Evolutionary conservation across 1,140 invertebrate genomes (phyloP).

Genomic region (Drosophila novamexicana): DNA sequence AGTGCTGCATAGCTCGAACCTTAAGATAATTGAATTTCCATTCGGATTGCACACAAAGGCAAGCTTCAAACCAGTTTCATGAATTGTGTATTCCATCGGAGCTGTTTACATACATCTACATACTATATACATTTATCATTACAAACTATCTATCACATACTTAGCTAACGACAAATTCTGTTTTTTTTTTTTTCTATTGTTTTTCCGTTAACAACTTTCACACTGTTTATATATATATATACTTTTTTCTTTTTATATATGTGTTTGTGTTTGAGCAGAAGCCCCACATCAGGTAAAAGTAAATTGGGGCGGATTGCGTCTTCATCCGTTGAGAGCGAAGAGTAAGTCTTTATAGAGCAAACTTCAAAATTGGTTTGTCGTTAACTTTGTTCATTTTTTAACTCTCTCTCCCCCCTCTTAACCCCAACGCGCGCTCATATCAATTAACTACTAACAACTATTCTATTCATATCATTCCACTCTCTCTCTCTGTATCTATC

Average conservation of each 20-base stretch:
- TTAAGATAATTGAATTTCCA: constrained; percentile 32
- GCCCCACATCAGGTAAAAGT: constrained; percentile 82
- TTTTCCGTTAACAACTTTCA: constrained; percentile 34
- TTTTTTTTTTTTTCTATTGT: constrained; percentile 22
- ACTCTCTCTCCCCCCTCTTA: constrained; percentile 29
- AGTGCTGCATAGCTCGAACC: constrained; percentile 50
- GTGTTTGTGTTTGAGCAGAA: constrained; percentile 71
- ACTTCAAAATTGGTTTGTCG: constrained; percentile 62
- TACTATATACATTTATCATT: constrained; percentile 18
- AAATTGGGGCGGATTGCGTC: constrained; percentile 80
- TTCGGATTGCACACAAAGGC: constrained; percentile 61
- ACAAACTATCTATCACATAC: constrained; percentile 27
- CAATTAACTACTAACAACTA: constrained; percentile 21
- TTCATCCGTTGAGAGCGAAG: constrained; percentile 81
- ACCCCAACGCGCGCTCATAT: constrained; percentile 24
- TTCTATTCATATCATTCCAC: constrained; percentile 18
- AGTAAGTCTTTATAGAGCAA: constrained; percentile 76
- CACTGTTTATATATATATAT: constrained; percentile 64
- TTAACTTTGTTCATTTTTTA: constrained; percentile 78
- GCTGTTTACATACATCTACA: constrained; percentile 11
- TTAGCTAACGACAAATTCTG: constrained; percentile 26
- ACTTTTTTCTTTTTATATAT: constrained; percentile 75
- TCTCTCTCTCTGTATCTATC: constrained; percentile 4
- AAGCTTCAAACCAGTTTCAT: constrained; percentile 52
- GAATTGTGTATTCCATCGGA: not conserved